phyloP scores from a whole-genome alignment of 2,113 vertebrate species.

The Cryptotis parvus region DNA sequence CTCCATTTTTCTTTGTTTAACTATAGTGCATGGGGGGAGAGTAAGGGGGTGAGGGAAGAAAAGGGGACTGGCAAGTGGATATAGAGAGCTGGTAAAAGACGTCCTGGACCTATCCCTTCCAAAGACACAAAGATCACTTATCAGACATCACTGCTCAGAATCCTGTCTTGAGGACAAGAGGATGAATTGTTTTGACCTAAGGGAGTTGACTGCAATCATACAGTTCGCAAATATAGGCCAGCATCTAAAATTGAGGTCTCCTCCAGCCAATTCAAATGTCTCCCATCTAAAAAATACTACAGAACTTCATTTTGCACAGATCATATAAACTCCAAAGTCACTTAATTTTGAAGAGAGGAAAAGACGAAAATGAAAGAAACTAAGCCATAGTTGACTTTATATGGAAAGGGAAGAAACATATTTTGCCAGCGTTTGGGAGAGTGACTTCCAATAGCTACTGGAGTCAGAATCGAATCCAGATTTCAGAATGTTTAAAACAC shows the following conservation, averaged over 20 bases:
- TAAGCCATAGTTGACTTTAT: conserved; percentile 59
- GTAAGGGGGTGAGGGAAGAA: no score
- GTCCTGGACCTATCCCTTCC: conserved; percentile 7
- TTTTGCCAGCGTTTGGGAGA: conserved; percentile 58
- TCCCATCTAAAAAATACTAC: conserved; percentile 45
- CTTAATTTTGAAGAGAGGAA: conserved; percentile 21
- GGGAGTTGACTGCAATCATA: conserved; percentile 49
- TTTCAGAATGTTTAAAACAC: conserved; percentile 72
- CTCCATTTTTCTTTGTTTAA: conserved; percentile 27
- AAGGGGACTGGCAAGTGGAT: no score
- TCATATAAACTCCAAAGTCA: conserved; percentile 37
- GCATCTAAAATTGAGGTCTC: conserved; percentile 44
- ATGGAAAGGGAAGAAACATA: conserved; percentile 11
- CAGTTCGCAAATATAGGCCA: conserved; percentile 10
- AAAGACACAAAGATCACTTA: conserved; percentile 43
- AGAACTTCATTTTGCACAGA: conserved; percentile 58
- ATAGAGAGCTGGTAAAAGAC: background rate
- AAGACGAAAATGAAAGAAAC: conserved; percentile 70
- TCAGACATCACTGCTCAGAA: conserved; percentile 11
- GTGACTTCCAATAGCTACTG: conserved; percentile 71
- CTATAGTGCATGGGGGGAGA: background rate
- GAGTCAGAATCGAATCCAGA: conserved; percentile 77
- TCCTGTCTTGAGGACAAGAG: conserved; percentile 8
- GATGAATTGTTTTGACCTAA: conserved; percentile 42
- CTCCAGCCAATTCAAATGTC: conserved; percentile 57